Evolutionary conservation across 2,888 invertebrate species (phyloP), one percentile per base, ranked within the genome.

Genomic region (Mythimna impura): DNA sequence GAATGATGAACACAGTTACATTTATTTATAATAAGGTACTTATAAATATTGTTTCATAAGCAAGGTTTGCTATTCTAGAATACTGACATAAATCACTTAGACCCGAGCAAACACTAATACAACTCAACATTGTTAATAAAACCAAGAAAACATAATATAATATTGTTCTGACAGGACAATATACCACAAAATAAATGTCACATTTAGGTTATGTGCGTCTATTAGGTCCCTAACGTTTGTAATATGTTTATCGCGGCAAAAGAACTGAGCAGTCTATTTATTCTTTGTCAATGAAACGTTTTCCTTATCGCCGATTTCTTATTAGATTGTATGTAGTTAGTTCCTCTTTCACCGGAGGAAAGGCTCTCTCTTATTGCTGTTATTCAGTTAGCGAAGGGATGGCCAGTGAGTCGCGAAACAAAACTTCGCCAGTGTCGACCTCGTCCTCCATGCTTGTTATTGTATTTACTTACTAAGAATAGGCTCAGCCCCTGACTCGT

Each of bases 261-360:
- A 88, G 86, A 92, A 91, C 89, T 87, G 89, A 90, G 89, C 87
- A 90, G 89, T 89, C 88, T 93, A 91, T 94, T 92, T 93, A 93
- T 93, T 93, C 91, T 91, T 93, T 92, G 93, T 91, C 93, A 93
- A 93, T 94, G 92, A 92, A 94, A 93, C 92, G 92, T 94, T 95
- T 94, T 94, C 94, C 94, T 94, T 91, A 93, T 93, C 89, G 89
- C 86, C 91, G 88, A 93, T 93, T 93, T 90, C 92, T 94, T 94
- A 94, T 94, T 94, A 93, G 93, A 94, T 95, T 94, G 93, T 89
- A 82, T 87, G 86, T 90, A 93, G 91, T 92, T 91, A 90, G 91
- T 92, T 89, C 88, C 86, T 86, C 87, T 90, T 89, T 89, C 84
- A 87, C 83, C 88, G 89, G 71, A 60, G 83, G 85, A 86, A 86